Evolutionary conservation across 2,888 invertebrate species (phyloP).

Genomic region (Axea sp.): DNA sequence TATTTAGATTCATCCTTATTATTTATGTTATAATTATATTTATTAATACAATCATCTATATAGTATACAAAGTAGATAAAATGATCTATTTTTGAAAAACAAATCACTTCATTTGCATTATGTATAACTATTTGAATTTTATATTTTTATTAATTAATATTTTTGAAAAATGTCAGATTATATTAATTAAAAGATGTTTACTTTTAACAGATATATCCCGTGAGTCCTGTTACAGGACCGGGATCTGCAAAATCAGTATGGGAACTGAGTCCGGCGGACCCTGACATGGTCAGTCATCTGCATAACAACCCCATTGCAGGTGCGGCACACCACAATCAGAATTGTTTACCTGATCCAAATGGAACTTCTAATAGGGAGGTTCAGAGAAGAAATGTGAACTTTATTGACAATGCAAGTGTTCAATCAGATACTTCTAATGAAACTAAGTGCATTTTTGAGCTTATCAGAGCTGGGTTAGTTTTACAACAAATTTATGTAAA

Average conservation of each 20-base stretch:
- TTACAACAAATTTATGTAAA: no score
- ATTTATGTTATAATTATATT: no score
- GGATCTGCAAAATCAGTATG: constrained; percentile 94
- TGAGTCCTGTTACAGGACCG: constrained; percentile 84
- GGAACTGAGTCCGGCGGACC: constrained; percentile 83
- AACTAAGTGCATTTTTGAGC: constrained; percentile 89
- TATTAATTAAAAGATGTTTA: no score
- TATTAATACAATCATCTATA: no score
- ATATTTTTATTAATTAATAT: no score
- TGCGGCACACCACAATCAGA: constrained; percentile 69
- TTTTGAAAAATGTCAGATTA: no score
- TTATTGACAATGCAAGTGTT: constrained; percentile 69
- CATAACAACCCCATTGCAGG: constrained; percentile 75
- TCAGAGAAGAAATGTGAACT: constrained; percentile 72
- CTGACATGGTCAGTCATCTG: constrained; percentile 78
- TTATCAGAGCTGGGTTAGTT: constrained; percentile 89
- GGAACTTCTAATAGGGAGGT: constrained; percentile 37
- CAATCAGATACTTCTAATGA: constrained; percentile 75
- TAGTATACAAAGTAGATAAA: no score
- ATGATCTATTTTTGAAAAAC: no score
- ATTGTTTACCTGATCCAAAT: constrained; percentile 62
- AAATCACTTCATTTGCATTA: no score
- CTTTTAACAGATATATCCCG: constrained; percentile 76
- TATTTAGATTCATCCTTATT: no score
- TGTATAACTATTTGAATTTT: no score